phyloP scores from a whole-genome alignment of 2,888 invertebrate species.

The Cacoxenus indagator region DNA sequence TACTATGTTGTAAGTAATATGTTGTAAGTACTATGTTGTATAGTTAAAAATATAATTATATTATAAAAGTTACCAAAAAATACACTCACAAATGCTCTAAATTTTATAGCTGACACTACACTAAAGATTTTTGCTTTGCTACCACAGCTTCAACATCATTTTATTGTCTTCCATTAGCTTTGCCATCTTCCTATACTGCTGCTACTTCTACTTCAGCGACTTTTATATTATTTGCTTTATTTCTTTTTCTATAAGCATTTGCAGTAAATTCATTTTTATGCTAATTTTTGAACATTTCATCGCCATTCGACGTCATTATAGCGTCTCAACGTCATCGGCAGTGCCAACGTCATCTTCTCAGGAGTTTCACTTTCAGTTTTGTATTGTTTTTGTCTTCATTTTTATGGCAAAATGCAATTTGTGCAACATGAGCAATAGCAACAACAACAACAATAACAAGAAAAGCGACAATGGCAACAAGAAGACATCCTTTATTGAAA shows the following conservation, averaged over 20 bases:
- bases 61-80: too few relatives aligned
- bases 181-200: not conserved
- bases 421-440: constrained; percentile 57
- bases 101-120: too few relatives aligned
- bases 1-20: too few relatives aligned
- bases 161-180: not conserved
- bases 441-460: constrained; percentile 60
- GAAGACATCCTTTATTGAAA: constrained; percentile 63
- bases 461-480: constrained; percentile 35
- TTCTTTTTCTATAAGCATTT: constrained; percentile 14
- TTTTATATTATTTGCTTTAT: not conserved
- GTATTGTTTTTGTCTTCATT: constrained; percentile 53
- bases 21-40: too few relatives aligned
- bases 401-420: constrained; percentile 66
- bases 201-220: not conserved
- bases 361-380: constrained; percentile 59
- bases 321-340: not conserved
- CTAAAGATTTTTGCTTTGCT: too few relatives aligned
- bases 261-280: constrained; percentile 62
- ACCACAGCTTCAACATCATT: not conserved
- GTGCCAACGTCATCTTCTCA: not conserved
- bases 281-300: constrained; percentile 61
- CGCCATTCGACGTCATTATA: not conserved
- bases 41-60: too few relatives aligned
- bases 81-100: too few relatives aligned